Evolutionary conservation across 2,888 invertebrate species (phyloP).

Genomic region (Microctonus brassicae): DNA sequence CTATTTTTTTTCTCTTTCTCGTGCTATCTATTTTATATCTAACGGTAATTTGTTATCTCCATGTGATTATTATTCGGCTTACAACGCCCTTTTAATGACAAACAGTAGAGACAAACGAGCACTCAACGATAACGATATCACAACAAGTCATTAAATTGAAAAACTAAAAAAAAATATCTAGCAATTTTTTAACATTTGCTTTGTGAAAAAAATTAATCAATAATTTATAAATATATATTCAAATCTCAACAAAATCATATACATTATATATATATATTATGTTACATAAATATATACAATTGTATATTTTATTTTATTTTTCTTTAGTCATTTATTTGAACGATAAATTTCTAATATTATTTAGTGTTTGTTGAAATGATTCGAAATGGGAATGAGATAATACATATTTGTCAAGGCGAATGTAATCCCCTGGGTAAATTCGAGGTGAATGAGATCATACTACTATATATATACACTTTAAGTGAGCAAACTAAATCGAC

Average conservation of each 20-base stretch:
- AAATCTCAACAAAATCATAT: not conserved
- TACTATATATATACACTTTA: slow-evolving; percentile 33
- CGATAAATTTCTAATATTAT: not conserved
- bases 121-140: slow-evolving; percentile 9
- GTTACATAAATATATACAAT: too few relatives aligned
- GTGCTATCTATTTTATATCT: not conserved
- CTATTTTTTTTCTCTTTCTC: not conserved
- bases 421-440: slow-evolving; percentile 48
- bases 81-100: not conserved
- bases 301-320: not conserved
- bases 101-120: not conserved
- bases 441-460: slow-evolving; percentile 59
- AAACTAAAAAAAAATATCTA: not conserved
- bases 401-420: slow-evolving; percentile 53
- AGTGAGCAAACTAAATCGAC: not conserved
- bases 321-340: not conserved
- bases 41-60: not conserved
- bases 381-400: slow-evolving; percentile 52
- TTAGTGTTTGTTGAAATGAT: not conserved
- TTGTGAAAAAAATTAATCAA: not conserved
- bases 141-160: not conserved
- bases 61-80: not conserved
- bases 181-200: not conserved
- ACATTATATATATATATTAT: too few relatives aligned
- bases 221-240: not conserved